Evolutionary conservation across 2,113 vertebrate genomes (phyloP), one percentile per base, ranked within the genome.

Genomic region (Gadus macrocephalus): DNA sequence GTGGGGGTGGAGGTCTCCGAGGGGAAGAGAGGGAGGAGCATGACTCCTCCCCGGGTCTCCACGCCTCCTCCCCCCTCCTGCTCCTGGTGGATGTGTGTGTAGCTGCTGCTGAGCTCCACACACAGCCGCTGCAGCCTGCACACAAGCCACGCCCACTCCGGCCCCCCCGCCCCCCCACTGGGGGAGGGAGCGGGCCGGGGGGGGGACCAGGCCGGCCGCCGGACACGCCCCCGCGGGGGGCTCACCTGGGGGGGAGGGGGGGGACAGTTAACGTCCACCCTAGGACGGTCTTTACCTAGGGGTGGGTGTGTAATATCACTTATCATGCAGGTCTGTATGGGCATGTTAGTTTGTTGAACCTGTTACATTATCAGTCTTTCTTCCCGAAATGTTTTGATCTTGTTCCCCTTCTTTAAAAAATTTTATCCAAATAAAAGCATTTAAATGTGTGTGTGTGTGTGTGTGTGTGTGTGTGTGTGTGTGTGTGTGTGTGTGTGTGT

Each of bases 71-170:
- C 69, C 0, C 89, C 88, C 82, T 98, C 96, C 82, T 98, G 84
- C 88, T 99, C 97, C 58, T 96, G 85, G 81, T 98, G 94, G 95
- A 98, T 95, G 85, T 98, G 97, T 85, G 98, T 96, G 84, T 99
- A 99, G 90, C 95, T 94, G 79, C 90, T 95, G 78, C 97, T 97
- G 63, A 98, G 92, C 58, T 99, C 97, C 93, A 95, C 91, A 83
- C 94, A 96, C 67, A 98, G 92, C 77, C 97, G 96, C 86, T 98
- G 93, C 38, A 99, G 93, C 3, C 96, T 81, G 75, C 93, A 94
- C 74, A 99, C 92, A 53, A 99, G 89, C 97, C 97, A 99, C 0
- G 91, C 94, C 96, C 97, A 98, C 87, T 99, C 97, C 16, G 61
- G 20, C 20, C n/a, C 59, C 91, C 7, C 95, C 90, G 89, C 96